Conservation (phyloP, 2,113 vertebrate genomes). For the Pluvialis apricaria region DNA sequence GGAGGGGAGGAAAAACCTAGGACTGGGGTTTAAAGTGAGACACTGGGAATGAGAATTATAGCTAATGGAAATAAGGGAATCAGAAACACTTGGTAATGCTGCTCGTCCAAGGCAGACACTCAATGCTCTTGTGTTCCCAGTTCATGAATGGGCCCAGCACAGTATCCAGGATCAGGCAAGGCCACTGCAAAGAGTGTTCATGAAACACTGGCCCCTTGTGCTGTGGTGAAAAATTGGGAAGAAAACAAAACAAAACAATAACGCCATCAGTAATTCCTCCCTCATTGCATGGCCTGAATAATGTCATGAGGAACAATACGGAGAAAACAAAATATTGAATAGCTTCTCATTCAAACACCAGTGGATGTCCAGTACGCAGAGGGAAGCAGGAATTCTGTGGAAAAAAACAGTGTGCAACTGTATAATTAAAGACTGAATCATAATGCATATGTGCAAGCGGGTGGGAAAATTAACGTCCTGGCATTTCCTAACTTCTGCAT, state of each 20-base stretch:
- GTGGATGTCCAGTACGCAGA: background rate
- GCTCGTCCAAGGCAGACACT: background rate
- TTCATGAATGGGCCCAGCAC: background rate
- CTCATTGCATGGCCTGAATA: background rate
- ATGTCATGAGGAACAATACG: background rate
- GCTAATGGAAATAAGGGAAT: background rate
- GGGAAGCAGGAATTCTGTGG: background rate
- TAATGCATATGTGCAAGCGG: background rate
- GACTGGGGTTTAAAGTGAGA: background rate
- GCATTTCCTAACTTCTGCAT: background rate
- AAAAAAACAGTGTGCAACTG: background rate
- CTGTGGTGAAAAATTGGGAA: background rate
- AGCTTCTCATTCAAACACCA: background rate
- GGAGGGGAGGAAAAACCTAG: background rate
- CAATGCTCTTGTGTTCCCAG: background rate
- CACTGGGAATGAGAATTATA: background rate
- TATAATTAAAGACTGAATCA: conserved; percentile 19
- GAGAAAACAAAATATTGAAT: background rate
- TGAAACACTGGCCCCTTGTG: background rate
- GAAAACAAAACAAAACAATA: background rate
- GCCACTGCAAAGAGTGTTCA: background rate
- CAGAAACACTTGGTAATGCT: background rate
- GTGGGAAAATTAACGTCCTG: background rate
- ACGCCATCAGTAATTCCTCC: background rate
- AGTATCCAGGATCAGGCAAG: background rate